Percentiles rank a stretch among this genome's conserved stretches.
Evolutionary conservation across 1,140 invertebrate species (phyloP).

Genomic region (Micrasema longulum): DNA sequence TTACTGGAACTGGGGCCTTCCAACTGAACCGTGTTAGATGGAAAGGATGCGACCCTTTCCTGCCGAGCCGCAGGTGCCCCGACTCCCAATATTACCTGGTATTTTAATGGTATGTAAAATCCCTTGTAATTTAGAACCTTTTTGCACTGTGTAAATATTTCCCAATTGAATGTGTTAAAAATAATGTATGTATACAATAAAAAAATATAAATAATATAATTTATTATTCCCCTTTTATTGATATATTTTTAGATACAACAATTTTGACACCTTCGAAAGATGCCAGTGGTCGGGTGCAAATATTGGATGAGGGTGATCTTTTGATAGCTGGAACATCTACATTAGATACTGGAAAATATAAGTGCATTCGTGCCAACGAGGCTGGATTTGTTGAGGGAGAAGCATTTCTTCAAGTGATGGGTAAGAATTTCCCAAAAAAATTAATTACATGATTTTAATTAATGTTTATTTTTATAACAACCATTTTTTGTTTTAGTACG

Average conservation of each 20-base stretch:
- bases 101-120: slow-evolving; percentile 80
- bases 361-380: slow-evolving; percentile 89
- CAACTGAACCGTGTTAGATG: slow-evolving; percentile 91
- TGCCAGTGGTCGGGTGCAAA: slow-evolving; percentile 77
- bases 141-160: no score
- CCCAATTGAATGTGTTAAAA: no score
- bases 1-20: slow-evolving; percentile 84
- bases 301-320: slow-evolving; percentile 86
- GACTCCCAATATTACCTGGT: slow-evolving; percentile 91
- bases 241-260: slow-evolving; percentile 52
- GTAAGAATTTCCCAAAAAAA: slow-evolving; percentile 66
- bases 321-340: slow-evolving; percentile 87
- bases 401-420: slow-evolving; percentile 84
- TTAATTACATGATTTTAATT: not conserved
- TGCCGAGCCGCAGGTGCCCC: slow-evolving; percentile 92
- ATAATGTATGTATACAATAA: no score
- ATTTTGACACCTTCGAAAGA: slow-evolving; percentile 48
- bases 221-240: no score
- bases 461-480: no score
- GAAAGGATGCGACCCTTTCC: slow-evolving; percentile 88
- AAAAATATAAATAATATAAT: no score
- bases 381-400: slow-evolving; percentile 86
- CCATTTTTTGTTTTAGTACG: slow-evolving; percentile 73
- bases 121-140: slow-evolving; percentile 6
- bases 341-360: slow-evolving; percentile 88